phyloP scores from a whole-genome alignment of 1,140 invertebrate genomes.

The Phymastichus coffea region DNA sequence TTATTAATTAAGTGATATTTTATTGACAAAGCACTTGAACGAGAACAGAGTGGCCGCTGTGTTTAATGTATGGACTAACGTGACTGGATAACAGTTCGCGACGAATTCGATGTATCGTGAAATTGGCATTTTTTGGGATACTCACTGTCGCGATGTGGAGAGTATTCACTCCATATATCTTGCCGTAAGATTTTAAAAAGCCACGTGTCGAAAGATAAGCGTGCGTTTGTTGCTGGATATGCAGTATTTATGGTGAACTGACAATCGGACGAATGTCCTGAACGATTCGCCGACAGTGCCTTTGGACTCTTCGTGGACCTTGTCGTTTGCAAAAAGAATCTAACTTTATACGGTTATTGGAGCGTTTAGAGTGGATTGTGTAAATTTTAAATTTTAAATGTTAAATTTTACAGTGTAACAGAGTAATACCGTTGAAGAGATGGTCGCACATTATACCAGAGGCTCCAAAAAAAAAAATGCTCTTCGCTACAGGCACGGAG shows the following conservation, averaged over 20 bases:
- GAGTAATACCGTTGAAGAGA: too few relatives aligned
- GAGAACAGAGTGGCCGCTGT: not conserved
- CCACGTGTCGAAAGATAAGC: too few relatives aligned
- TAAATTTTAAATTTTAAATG: too few relatives aligned
- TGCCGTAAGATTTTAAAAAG: not conserved
- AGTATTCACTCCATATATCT: not conserved
- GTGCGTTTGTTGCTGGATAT: constrained; percentile 7
- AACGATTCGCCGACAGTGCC: not conserved
- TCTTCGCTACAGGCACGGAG: constrained; percentile 1
- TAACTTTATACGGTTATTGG: constrained; percentile 4
- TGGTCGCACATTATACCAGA: too few relatives aligned
- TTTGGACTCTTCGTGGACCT: constrained; percentile 13
- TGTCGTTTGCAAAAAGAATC: not conserved
- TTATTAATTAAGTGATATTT: not conserved
- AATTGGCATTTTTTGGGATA: not conserved
- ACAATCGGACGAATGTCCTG: not conserved
- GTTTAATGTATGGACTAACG: not conserved
- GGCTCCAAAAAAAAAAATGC: not conserved
- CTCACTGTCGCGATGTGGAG: not conserved
- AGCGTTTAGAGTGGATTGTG: not conserved
- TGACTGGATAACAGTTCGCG: too few relatives aligned
- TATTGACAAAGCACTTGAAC: not conserved
- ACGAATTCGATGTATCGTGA: not conserved
- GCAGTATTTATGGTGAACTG: constrained; percentile 14
- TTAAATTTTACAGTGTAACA: too few relatives aligned